These are phyloP conservation scores for Drosophila sechellia DNA, from an alignment of 1,140 invertebrate species.

Conservation along the genomic window DNA sequence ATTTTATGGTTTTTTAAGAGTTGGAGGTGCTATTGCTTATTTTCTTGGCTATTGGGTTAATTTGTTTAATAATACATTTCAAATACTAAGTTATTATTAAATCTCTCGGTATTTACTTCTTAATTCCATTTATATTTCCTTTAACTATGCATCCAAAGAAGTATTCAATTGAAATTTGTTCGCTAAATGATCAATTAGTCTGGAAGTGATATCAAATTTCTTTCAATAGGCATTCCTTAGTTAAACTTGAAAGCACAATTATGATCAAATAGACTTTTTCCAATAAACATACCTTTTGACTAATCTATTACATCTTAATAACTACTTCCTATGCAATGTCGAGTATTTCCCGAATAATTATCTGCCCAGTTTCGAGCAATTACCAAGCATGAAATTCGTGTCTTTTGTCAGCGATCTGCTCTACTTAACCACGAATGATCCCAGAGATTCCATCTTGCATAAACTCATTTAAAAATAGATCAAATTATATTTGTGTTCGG, in stretches of 20 bases:
- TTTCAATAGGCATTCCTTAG: background rate
- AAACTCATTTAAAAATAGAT: slow-evolving; percentile 38
- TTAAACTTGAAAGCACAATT: background rate
- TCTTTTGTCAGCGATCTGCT: background rate
- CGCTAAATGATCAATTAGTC: too few relatives aligned
- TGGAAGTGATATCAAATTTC: too few relatives aligned
- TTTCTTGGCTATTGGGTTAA: background rate
- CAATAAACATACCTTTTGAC: background rate
- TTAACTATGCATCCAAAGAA: too few relatives aligned
- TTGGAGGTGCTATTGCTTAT: background rate
- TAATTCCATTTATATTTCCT: too few relatives aligned
- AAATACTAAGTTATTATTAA: too few relatives aligned
- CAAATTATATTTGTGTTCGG: slow-evolving; percentile 41
- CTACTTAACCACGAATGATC: slow-evolving; percentile 10
- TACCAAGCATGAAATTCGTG: slow-evolving; percentile 18
- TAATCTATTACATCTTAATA: background rate
- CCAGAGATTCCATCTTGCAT: background rate
- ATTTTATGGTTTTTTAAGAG: slow-evolving; percentile 1
- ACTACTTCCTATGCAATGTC: background rate
- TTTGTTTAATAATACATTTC: too few relatives aligned
- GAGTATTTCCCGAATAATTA: background rate
- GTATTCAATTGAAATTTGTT: too few relatives aligned
- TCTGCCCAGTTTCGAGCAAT: slow-evolving; percentile 2
- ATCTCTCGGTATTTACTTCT: too few relatives aligned
- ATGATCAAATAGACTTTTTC: too few relatives aligned